These are phyloP conservation scores for Philhelius pedissequus DNA, from an alignment of 2,888 invertebrate genomes.

Conservation along the genomic window DNA sequence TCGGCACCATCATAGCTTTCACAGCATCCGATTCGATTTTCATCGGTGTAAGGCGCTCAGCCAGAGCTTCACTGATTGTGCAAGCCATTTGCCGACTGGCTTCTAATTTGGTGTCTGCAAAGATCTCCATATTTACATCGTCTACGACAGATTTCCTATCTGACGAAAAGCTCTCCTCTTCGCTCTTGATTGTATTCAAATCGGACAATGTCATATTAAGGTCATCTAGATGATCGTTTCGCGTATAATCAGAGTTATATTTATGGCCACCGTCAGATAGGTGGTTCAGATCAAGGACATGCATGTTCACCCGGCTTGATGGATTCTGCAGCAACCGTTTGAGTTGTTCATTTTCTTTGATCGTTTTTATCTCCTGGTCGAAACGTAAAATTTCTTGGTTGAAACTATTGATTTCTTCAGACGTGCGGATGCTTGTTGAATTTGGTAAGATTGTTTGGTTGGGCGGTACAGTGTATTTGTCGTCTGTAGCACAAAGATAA, in stretches of 20 bases:
- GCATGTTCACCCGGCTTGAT: conserved; percentile 51
- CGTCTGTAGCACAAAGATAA: conserved; percentile 61
- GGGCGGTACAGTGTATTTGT: conserved; percentile 66
- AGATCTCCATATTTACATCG: conserved; percentile 66
- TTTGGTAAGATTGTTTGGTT: conserved; percentile 67
- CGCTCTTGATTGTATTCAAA: conserved; percentile 61
- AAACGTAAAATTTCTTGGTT: conserved; percentile 59
- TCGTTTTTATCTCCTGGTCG: conserved; percentile 62
- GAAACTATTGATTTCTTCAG: conserved; percentile 62
- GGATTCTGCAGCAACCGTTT: conserved; percentile 52
- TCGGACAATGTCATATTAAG: conserved; percentile 64
- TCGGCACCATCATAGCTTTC: conserved; percentile 55
- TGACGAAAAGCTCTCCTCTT: conserved; percentile 62
- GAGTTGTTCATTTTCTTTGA: conserved; percentile 63
- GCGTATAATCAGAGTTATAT: conserved; percentile 62
- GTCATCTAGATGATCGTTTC: conserved; percentile 63
- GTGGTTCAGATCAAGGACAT: conserved; percentile 57
- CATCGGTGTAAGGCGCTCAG: conserved; percentile 60
- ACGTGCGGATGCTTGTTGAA: conserved; percentile 60
- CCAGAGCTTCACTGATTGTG: conserved; percentile 61
- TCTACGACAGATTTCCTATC: conserved; percentile 58
- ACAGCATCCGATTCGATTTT: conserved; percentile 56
- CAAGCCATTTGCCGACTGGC: conserved; percentile 62
- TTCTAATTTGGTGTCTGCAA: conserved; percentile 66
- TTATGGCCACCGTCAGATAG: conserved; percentile 49